These are phyloP conservation scores for Ceyx cyanopectus DNA, from an alignment of 2,113 vertebrate genomes.

Conservation along the genomic window DNA sequence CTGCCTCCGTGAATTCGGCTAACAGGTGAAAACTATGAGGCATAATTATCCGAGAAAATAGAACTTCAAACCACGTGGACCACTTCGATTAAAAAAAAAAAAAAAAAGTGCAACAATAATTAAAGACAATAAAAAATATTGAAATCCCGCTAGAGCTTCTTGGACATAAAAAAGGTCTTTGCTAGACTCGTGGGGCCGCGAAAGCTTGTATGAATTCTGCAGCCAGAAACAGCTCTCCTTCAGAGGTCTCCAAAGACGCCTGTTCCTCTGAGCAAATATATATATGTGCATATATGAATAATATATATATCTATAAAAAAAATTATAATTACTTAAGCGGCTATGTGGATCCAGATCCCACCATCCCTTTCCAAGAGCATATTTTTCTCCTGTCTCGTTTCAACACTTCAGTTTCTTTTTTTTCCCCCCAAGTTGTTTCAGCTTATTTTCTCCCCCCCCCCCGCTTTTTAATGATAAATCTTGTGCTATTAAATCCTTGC, in stretches of 20 bases:
- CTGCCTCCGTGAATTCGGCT: neutral
- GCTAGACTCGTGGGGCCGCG: conserved; percentile 18
- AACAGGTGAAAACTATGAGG: conserved; percentile 12
- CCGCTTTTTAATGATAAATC: neutral
- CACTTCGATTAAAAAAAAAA: neutral
- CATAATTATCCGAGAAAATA: neutral
- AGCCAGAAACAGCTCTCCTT: conserved; percentile 59
- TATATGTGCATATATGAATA: neutral
- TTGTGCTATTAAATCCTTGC: neutral
- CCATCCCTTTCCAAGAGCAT: neutral
- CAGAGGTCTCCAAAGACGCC: conserved; percentile 41
- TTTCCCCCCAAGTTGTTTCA: no score
- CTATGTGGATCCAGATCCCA: neutral
- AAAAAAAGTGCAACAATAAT: neutral
- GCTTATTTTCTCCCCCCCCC: neutral
- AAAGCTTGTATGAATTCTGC: conserved; percentile 56
- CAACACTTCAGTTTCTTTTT: neutral
- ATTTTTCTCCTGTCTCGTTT: conserved; percentile 38
- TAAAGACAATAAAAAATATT: neutral
- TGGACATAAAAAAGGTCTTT: conserved; percentile 30
- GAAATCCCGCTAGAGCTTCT: neutral
- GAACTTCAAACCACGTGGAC: neutral
- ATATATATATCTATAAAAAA: neutral
- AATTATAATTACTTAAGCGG: conserved; percentile 22
- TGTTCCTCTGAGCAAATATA: conserved; percentile 46